Evolutionary conservation across 2,888 invertebrate species (phyloP), one percentile per base, ranked within the genome.

Genomic region (Drosophila paramelanica): DNA sequence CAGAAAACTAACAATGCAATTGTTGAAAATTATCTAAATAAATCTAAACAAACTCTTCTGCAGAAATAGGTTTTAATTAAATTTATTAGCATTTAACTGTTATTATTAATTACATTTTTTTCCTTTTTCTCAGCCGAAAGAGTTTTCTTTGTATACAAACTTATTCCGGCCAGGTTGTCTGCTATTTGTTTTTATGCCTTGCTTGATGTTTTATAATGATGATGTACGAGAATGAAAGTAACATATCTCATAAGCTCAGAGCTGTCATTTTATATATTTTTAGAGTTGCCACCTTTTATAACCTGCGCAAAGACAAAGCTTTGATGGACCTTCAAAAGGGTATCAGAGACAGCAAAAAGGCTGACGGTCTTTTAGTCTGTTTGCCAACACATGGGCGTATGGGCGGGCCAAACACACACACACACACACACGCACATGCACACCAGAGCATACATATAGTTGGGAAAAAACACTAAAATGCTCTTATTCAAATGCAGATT

Each of bases 401-500:
- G 67, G 73, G 73, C 73, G 73, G 67, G 67, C 46, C 52, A 33
- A 36, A 11, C 56, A 41, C 38, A 53, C 49, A 60, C 39, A 58
- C 45, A 51, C 50, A n/a, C 45, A 57, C 49, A 49, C 27, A 55
- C 42, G 39, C 31, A 41, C 50, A 23, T 41, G 53, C 42, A 42
- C 31, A 41, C n/a, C 5, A 39, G 59, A 47, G 17, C 17, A 36
- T 27, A 69, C 49, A 74, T 67, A 69, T 79, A 77, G 78, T 76
- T 81, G 43, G 64, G 62, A 75, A 81, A 79, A 81, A 85, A 85
- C 88, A 85, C 85, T 88, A 85, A 85, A 85, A 85, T 82, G 88
- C 85, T 88, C 86, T 85, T 88, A 85, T 88, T 88, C 88, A 85
- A 85, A 88, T 88, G 88, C 86, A 88, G 84, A 85, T 85, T 88